Conservation (phyloP, 2,888 invertebrate species). For the Cetonia aurata region DNA sequence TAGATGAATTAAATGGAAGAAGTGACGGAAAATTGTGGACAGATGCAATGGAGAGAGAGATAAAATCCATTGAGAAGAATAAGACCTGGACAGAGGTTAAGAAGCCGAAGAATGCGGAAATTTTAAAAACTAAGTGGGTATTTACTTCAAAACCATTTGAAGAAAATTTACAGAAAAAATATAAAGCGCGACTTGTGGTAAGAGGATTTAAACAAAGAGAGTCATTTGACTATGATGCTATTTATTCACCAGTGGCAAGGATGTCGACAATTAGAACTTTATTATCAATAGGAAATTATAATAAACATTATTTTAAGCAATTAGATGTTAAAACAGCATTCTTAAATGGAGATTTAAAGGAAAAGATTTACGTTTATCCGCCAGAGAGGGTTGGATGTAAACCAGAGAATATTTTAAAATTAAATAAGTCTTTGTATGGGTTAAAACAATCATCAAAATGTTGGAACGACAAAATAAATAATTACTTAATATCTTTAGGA, state of each 20-base stretch:
- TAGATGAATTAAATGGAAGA: background rate
- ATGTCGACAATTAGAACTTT: constrained; percentile 54
- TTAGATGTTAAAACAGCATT: constrained; percentile 52
- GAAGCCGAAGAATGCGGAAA: constrained; percentile 43
- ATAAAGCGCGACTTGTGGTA: constrained; percentile 55
- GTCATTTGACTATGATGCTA: constrained; percentile 50
- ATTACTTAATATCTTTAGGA: background rate
- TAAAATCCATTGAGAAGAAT: constrained; percentile 6
- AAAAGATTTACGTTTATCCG: constrained; percentile 44
- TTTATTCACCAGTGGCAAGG: constrained; percentile 56
- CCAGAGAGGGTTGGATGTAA: constrained; percentile 12
- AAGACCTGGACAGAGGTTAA: background rate
- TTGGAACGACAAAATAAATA: constrained; percentile 8
- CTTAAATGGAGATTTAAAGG: constrained; percentile 48
- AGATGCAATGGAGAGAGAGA: constrained; percentile 1
- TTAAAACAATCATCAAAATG: constrained; percentile 7
- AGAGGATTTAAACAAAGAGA: constrained; percentile 56
- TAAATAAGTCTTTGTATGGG: constrained; percentile 2
- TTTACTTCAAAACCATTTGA: constrained; percentile 52
- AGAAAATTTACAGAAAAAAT: constrained; percentile 50
- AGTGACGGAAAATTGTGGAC: background rate
- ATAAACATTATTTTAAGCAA: constrained; percentile 49
- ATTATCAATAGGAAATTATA: constrained; percentile 53
- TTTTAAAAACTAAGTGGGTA: constrained; percentile 50
- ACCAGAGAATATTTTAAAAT: background rate